A percentile compares a stretch with the other conserved stretches of the same genome.
Evolutionary conservation across 35 echinoderm and acorn worm species (phyloP).

Genomic region (Heliocidaris erythrogramma): DNA sequence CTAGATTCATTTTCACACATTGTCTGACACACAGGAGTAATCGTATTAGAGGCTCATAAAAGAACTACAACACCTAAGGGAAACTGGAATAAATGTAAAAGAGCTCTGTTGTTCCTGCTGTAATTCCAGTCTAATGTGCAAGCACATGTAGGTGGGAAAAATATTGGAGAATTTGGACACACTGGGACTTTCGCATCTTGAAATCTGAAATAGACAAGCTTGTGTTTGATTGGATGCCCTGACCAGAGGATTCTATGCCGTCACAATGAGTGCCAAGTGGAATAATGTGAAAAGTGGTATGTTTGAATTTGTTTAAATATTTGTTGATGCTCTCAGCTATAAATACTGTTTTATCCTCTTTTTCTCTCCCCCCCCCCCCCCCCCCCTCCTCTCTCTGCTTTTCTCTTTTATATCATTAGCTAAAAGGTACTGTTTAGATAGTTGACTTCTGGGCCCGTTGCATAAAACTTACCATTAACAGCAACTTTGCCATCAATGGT

Average conservation of each 20-base stretch:
- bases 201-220: neutral
- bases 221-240: neutral
- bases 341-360: neutral
- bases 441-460: no score
- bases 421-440: no score
- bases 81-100: neutral
- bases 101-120: neutral
- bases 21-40: neutral
- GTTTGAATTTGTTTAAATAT: neutral
- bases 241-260: neutral
- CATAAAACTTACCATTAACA: no score
- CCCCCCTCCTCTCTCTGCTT: no score
- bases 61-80: neutral
- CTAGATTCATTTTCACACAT: neutral
- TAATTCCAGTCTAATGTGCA: no score
- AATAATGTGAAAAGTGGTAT: neutral
- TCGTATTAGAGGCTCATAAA: neutral
- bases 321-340: neutral
- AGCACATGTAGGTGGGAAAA: neutral
- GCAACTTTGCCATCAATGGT: no score
- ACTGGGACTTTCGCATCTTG: neutral
- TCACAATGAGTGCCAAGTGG: neutral
- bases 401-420: no score
- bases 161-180: neutral
- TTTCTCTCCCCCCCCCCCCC: no score